Evolutionary conservation across 2,113 vertebrate genomes (phyloP), one percentile per base, ranked within the genome.

Genomic region (Neotoma lepida): DNA sequence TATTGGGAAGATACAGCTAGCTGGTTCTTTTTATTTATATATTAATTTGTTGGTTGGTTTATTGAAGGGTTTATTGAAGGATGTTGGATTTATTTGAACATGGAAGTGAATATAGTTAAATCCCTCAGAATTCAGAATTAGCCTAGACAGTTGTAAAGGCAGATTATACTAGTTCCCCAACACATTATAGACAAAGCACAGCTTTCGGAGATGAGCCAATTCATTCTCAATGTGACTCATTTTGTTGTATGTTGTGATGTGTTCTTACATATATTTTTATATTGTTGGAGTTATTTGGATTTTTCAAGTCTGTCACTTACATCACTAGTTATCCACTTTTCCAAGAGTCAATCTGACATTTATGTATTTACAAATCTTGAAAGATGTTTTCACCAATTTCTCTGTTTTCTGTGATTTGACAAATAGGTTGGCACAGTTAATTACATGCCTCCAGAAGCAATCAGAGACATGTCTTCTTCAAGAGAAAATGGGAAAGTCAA

Each of bases 401-500:
- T 88, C 71, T 51, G 28, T 41, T 94, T 97, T 96, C 95, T 97
- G 2, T 94, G 94, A 22, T 80, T 97, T 96, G 81, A 41, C 64
- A 95, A 86, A 70, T 96, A 99, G 99, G 99, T 99, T 78, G 99
- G 99, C 89, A 99, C 99, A 33, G 97, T 99, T 96, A 99, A 99
- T 98, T 99, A 99, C 44, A 99, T 99, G 99, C 99, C 99, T 28
- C 99, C 99, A 2, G 99, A 99, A 98, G 99, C 99, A 95, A 99
- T 99, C 97, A 99, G 99, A 98, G 99, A 99, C 96, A 99, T 99
- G 35, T 99, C 99, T 87, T 99, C 99, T 24, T 98, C 98, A 96
- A 96, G 98, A 94, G 98, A 99, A 96, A 98, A 98, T 90, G 99
- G 99, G 95, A 99, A 98, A 93, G 98, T 98, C 70, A 98, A 98